Percentiles rank a stretch among this genome's conserved stretches.
phyloP scores from a whole-genome alignment of 2,797 vertebrate species.

The Amazonetta brasiliensis region DNA sequence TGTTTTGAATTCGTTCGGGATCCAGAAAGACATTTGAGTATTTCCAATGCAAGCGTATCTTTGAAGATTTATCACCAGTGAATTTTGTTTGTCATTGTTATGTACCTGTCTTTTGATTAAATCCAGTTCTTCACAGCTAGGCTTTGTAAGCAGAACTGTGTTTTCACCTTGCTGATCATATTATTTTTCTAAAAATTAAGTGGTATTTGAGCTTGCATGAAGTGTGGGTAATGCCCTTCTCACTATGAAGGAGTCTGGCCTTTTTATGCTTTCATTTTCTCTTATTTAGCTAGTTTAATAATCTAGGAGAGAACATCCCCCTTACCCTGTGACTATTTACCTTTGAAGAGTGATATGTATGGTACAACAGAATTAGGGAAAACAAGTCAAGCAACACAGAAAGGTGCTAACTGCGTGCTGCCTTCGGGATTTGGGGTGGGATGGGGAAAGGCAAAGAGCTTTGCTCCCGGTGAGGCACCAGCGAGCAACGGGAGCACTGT shows the following conservation, averaged over 20 bases:
- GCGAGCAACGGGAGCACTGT: accelerated
- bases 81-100: background rate
- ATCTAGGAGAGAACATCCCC: background rate
- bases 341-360: background rate
- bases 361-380: background rate
- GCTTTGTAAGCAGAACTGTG: background rate
- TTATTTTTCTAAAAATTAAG: background rate
- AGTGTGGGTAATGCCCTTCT: background rate
- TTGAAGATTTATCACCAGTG: background rate
- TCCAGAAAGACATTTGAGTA: background rate
- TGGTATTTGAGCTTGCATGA: background rate
- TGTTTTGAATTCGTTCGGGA: background rate
- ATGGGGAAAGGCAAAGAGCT: background rate
- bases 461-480: background rate
- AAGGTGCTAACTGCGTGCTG: background rate
- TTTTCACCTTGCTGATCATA: background rate
- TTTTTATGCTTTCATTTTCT: background rate
- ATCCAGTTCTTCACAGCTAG: background rate
- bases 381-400: background rate
- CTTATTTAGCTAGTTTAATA: background rate
- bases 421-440: background rate
- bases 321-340: background rate
- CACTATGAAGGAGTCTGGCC: background rate
- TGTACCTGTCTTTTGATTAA: background rate
- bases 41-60: background rate